phyloP scores from a whole-genome alignment of 2,888 invertebrate species.

The Deroplatys truncata region DNA sequence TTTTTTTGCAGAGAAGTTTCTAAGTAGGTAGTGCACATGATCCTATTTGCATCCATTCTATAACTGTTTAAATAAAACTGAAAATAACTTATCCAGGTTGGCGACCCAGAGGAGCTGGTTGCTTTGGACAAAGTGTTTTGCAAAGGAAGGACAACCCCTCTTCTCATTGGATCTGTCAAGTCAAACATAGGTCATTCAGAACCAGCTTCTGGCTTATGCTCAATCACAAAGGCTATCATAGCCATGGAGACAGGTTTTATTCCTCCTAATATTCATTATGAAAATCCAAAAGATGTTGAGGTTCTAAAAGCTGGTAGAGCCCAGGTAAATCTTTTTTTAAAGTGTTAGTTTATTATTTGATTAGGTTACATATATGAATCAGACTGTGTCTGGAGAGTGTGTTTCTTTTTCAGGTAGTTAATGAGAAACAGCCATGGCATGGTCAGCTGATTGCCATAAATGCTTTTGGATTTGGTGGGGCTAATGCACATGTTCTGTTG shows the following conservation, averaged over 20 bases:
- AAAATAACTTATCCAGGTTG: constrained; percentile 38
- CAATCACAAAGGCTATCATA: constrained; percentile 54
- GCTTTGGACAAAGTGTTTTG: constrained; percentile 57
- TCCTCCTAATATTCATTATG: constrained; percentile 55
- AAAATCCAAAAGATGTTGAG: constrained; percentile 41
- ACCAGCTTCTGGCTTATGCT: constrained; percentile 69
- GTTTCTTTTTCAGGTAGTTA: constrained; percentile 59
- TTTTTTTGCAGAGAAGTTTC: constrained; percentile 35
- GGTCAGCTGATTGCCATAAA: constrained; percentile 79
- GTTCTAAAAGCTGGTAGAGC: constrained; percentile 47
- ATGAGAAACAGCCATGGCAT: constrained; percentile 63
- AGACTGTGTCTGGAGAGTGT: background rate
- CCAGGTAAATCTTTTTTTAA: constrained; percentile 27
- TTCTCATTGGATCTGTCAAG: constrained; percentile 45
- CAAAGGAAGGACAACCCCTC: constrained; percentile 50
- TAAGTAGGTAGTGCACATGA: too few relatives aligned
- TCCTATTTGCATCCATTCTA: too few relatives aligned
- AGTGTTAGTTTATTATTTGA: background rate
- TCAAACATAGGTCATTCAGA: constrained; percentile 94
- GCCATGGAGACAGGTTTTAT: constrained; percentile 51
- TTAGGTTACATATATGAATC: background rate
- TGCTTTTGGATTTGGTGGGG: constrained; percentile 92
- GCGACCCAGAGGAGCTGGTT: constrained; percentile 64
- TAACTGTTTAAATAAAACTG: background rate
- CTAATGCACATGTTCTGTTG: constrained; percentile 70